Evolutionary conservation across 1,140 invertebrate species (phyloP).

Genomic region (Drosophila pallidifrons): DNA sequence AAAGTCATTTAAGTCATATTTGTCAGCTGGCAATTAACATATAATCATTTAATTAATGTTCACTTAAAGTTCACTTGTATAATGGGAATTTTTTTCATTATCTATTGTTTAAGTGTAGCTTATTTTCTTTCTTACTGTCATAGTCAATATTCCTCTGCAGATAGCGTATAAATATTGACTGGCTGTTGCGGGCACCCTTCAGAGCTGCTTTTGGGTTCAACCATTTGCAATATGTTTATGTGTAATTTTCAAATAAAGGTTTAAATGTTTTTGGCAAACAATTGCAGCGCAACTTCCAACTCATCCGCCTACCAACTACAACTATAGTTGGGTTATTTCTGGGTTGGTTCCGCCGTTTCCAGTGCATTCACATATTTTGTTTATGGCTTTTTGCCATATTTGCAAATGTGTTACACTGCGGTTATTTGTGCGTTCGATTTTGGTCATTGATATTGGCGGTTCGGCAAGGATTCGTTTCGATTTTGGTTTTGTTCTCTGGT

Average conservation of each 20-base stretch:
- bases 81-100: no score
- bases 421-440: conserved; percentile 73
- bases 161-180: conserved; percentile 34
- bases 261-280: conserved; percentile 83
- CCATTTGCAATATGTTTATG: conserved; percentile 73
- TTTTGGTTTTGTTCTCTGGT: conserved; percentile 24
- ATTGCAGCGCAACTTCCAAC: conserved; percentile 46
- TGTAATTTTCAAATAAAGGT: conserved; percentile 81
- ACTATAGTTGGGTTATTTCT: neutral
- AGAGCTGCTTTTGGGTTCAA: neutral
- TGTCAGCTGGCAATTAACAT: no score
- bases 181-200: conserved; percentile 37
- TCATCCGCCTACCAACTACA: neutral
- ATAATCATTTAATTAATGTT: no score
- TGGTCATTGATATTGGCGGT: conserved; percentile 77
- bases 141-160: neutral
- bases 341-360: conserved; percentile 5
- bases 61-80: no score
- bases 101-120: no score
- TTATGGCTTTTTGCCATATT: conserved; percentile 65
- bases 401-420: conserved; percentile 78
- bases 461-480: conserved; percentile 10
- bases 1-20: no score
- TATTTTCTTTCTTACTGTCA: neutral
- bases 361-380: conserved; percentile 47